phyloP scores from a whole-genome alignment of 2,113 vertebrate genomes.

The Elgaria multicarinata region DNA sequence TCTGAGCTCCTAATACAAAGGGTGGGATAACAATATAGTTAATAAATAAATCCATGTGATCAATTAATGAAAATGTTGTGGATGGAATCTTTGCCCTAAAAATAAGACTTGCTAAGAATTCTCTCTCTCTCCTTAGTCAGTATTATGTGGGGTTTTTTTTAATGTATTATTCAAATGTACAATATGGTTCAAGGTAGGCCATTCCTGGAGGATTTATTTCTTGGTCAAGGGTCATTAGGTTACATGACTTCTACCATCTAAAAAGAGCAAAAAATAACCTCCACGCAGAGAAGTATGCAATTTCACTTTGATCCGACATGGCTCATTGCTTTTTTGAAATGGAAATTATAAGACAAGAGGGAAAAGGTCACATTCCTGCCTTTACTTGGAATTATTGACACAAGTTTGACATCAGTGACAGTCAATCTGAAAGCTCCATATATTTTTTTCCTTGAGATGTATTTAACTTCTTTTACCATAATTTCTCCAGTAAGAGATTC shows the following conservation, averaged over 20 bases:
- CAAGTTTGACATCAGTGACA: slow-evolving; percentile 9
- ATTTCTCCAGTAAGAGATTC: slow-evolving; percentile 50
- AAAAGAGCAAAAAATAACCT: background rate
- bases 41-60: background rate
- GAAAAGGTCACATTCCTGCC: slow-evolving; percentile 62
- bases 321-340: slow-evolving; percentile 59
- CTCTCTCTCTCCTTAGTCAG: background rate
- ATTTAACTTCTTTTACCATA: slow-evolving; percentile 66
- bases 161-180: slow-evolving; percentile 46
- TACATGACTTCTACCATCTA: background rate
- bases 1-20: background rate
- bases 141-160: no score
- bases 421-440: slow-evolving; percentile 63
- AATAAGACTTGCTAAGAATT: background rate
- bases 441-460: slow-evolving; percentile 46
- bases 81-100: background rate
- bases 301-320: slow-evolving; percentile 42
- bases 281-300: slow-evolving; percentile 3
- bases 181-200: slow-evolving; percentile 8
- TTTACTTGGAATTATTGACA: slow-evolving; percentile 61
- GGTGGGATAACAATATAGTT: background rate
- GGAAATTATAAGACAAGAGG: slow-evolving; percentile 63
- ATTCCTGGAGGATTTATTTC: slow-evolving; percentile 49
- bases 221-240: slow-evolving; percentile 43
- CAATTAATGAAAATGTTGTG: background rate